Conservation (phyloP, 2,797 vertebrate genomes). For the Epinephelus awoara region DNA sequence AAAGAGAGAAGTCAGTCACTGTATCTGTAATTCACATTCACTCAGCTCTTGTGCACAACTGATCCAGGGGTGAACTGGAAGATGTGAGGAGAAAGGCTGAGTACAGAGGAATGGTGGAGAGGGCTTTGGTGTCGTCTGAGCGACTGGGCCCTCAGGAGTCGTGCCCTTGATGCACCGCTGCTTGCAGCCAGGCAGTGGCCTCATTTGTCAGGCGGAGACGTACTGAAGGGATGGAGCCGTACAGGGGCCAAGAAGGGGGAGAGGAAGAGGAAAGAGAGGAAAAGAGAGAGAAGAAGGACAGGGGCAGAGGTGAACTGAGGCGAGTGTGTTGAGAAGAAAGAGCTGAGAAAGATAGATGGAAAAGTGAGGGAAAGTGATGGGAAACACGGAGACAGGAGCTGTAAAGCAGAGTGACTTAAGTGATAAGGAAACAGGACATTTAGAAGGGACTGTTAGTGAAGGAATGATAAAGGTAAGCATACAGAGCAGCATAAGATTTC, state of each 20-base stretch:
- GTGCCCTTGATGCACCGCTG: constrained; percentile 57
- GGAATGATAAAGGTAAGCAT: not conserved
- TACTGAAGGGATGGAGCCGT: constrained; percentile 12
- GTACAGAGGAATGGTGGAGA: not conserved
- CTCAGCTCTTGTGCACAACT: constrained; percentile 2
- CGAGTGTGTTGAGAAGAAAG: constrained; percentile 21
- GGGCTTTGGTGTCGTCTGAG: constrained; percentile 37
- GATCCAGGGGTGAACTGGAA: constrained; percentile 18
- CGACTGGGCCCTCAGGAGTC: constrained; percentile 40
- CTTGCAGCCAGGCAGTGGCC: constrained; percentile 39
- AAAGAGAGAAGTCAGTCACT: constrained; percentile 9
- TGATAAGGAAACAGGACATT: constrained; percentile 5
- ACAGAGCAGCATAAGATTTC: not conserved
- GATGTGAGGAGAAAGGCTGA: not conserved
- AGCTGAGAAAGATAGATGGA: constrained; percentile 16
- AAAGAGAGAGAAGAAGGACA: constrained; percentile 27
- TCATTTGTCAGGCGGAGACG: constrained; percentile 64
- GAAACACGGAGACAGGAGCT: constrained; percentile 2
- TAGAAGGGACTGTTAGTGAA: not conserved
- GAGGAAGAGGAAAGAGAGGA: constrained; percentile 13
- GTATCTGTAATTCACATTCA: constrained; percentile 37
- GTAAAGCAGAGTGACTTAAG: not conserved
- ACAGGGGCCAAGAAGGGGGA: not conserved
- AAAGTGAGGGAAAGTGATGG: constrained; percentile 18
- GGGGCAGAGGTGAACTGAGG: constrained; percentile 47